Evolutionary conservation across 1,140 invertebrate genomes (phyloP).

Genomic region (Megalonaias nervosa): DNA sequence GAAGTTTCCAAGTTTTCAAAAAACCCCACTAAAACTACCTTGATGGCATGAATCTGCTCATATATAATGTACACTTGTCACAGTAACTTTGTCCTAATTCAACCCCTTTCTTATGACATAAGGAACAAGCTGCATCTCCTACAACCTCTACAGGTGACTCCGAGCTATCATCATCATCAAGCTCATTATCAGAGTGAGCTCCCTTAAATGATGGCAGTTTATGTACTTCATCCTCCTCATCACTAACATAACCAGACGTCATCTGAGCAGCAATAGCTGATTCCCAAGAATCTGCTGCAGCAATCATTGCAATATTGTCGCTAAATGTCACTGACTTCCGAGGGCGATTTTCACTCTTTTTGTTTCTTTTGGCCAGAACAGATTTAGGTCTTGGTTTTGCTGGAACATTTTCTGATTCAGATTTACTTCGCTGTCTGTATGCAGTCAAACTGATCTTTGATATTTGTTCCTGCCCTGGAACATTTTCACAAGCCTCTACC

Average conservation of each 20-base stretch:
- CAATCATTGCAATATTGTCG: constrained; percentile 18
- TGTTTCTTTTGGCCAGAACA: constrained; percentile 16
- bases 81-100: constrained; percentile 26
- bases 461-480: too few species aligned
- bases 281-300: constrained; percentile 10
- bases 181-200: not conserved
- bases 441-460: not conserved
- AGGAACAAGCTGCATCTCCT: constrained; percentile 14
- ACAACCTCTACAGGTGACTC: constrained; percentile 21
- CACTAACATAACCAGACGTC: constrained; percentile 10
- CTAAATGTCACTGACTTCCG: constrained; percentile 35
- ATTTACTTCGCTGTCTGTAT: constrained; percentile 31
- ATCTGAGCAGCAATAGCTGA: not conserved
- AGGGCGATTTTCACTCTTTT: constrained; percentile 20
- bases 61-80: constrained; percentile 33
- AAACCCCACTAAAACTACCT: not conserved
- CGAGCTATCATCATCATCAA: constrained; percentile 30
- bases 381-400: constrained; percentile 29
- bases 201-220: not conserved
- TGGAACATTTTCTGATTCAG: constrained; percentile 22
- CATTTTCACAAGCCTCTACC: too few species aligned
- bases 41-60: constrained; percentile 21
- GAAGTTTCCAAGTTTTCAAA: too few species aligned
- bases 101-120: constrained; percentile 35
- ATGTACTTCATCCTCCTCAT: not conserved